Evolutionary conservation across 2,113 vertebrate genomes (phyloP).

Genomic region (Tichodroma muraria): DNA sequence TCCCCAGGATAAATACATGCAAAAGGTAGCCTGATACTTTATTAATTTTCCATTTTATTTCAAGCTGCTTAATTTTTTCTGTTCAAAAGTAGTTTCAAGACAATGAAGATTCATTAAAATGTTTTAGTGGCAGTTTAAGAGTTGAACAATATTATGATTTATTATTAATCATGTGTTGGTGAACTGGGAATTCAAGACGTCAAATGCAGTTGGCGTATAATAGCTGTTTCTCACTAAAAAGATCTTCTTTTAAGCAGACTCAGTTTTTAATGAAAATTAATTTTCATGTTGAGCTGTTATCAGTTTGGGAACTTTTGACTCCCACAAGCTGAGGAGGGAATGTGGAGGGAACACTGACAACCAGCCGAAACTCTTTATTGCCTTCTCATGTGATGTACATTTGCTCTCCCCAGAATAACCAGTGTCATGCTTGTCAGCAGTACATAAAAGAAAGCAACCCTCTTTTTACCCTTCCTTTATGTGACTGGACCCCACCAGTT

Average conservation of each 20-base stretch:
- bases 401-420: not conserved
- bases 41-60: not conserved
- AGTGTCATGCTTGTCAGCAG: not conserved
- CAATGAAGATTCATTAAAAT: not conserved
- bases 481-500: not conserved
- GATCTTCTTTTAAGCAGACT: not conserved
- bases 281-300: not conserved
- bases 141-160: slow-evolving; percentile 1
- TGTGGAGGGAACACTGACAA: not conserved
- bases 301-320: not conserved
- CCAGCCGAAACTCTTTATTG: not conserved
- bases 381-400: not conserved
- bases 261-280: not conserved
- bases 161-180: not conserved
- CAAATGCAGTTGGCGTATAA: slow-evolving; percentile 5
- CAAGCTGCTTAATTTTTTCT: not conserved
- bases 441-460: not conserved
- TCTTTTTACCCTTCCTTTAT: not conserved
- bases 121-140: not conserved
- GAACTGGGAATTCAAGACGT: not conserved
- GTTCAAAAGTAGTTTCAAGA: not conserved
- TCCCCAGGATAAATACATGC: not conserved
- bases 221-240: not conserved
- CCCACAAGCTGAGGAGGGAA: not conserved
- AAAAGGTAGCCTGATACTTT: not conserved